Base-by-base conservation (phyloP, 92 coral and sea anemone genomes). In the Siderastrea radians region DNA sequence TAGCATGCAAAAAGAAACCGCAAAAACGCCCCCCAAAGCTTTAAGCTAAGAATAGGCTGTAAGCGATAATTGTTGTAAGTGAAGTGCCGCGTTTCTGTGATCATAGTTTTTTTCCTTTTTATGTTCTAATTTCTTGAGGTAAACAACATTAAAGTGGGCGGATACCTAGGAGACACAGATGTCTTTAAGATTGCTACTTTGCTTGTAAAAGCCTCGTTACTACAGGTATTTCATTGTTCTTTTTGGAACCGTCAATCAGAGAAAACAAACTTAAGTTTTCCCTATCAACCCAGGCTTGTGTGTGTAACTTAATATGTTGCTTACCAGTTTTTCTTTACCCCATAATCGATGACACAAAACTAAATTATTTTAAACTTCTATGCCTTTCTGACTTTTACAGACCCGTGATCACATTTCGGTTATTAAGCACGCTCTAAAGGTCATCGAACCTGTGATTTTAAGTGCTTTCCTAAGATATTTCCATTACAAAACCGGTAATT, bases 191-290 rank as follows among this genome's bases (percentile, higher is more conserved):
- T 72, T 71, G 43, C 54, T 11, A 15, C 11, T 48, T 72, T 13
- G 60, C 71, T 60, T 72, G 54, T 19, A n/a, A 83, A 47, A 83
- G 10, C 78, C 78, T 72, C 51, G 87, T 73, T 59, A 61, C 49
- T 17, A 1, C 79, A 83, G 80, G 87, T 70, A 83, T 58, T 46
- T 61, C 12, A 71, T 83, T 72, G 87, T 83, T 72, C 43, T 48
- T 53, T 67, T 83, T 72, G 19, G 48, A 57, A 38, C 1, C 72
- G 71, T 53, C 17, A 76, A 19, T 3, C 19, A 54, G 63, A 55
- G 16, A 52, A 26, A 52, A 7, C 54, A 49, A 70, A 8, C 38
- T 16, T 45, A 49, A 11, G 12, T 19, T 3, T 38, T 10, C 38
- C 14, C 15, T 5, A 51, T 43, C 55, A 16, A 43, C 6, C 6